Conservation (phyloP, 2,888 invertebrate genomes). For the Caenorhabditis sp. region DNA sequence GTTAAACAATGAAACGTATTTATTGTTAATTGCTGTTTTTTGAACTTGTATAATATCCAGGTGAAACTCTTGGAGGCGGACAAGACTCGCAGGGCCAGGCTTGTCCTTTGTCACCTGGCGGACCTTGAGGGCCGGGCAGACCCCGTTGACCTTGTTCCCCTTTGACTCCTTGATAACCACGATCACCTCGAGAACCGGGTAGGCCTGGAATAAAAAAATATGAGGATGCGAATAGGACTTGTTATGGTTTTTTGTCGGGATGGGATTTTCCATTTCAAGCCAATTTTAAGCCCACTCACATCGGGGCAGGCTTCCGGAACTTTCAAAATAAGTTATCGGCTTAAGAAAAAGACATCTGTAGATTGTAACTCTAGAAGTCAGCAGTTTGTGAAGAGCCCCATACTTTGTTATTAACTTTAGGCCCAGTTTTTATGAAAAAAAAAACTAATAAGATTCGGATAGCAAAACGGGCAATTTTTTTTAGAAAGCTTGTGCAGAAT, state of each 20-base stretch:
- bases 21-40: neutral
- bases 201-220: neutral
- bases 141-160: constrained; percentile 44
- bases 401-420: too few relatives aligned
- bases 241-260: neutral
- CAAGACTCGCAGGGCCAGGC: constrained; percentile 52
- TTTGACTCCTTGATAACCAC: constrained; percentile 44
- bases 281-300: too few relatives aligned
- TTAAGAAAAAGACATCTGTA: too few relatives aligned
- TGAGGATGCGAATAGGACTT: neutral
- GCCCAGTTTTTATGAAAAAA: too few relatives aligned
- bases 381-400: too few relatives aligned
- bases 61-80: constrained; percentile 49
- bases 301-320: too few relatives aligned
- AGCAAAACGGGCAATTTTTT: too few relatives aligned
- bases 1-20: neutral
- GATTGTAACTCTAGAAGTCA: too few relatives aligned
- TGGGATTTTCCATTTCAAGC: too few relatives aligned
- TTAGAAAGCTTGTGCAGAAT: too few relatives aligned
- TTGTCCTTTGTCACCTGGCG: constrained; percentile 45
- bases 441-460: too few relatives aligned
- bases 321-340: too few relatives aligned
- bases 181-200: constrained; percentile 36
- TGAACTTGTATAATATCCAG: constrained; percentile 38
- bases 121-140: constrained; percentile 28